Evolutionary conservation across 2,888 invertebrate species (phyloP), one percentile per base, ranked within the genome.

Genomic region (Melinaea marsaeus): DNA sequence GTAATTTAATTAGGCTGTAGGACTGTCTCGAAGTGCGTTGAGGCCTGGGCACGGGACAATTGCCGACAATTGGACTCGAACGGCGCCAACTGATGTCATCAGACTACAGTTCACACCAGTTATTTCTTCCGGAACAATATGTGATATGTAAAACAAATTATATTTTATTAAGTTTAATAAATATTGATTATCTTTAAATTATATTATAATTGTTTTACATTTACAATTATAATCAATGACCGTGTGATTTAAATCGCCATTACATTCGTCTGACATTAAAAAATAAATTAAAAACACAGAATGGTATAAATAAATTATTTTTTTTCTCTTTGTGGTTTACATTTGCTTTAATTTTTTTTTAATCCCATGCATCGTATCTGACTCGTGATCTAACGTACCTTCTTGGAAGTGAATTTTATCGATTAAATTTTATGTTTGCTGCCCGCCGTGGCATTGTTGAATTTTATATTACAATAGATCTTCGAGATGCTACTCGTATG

Each of bases 41-140:
- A 22, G 22, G 22, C 22, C 22, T 65, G 65, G 67, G 81, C 79
- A 77, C 79, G 82, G 83, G 87, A 85, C 89, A 90, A 90, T 71
- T 89, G 88, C 74, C 67, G 68, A 71, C 85, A 89, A 89, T 89
- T 89, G 87, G 83, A 81, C 81, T 82, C 80, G 71, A 78, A 78
- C 79, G 88, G 88, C 89, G 88, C 88, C 88, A 81, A 80, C 22
- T 89, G 89, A 89, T 88, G 88, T 89, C 89, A 89, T 78, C 83
- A 66, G 42, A 63, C 22, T 51, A 51, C 51, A 51, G 22, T 32
- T 32, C 6, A 22, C 42, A 42, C 6, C 9, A 68, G 22, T 71
- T 42, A 32, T 42, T 47, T 42, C 45, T 32, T 42, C 58, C 55
- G 42, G 22, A 45, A 13, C 33, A n/a, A 48, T 48, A 22, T 22